A percentile compares a stretch with the other conserved stretches of the same genome.
phyloP scores from a whole-genome alignment of 2,113 vertebrate species.

The Paralichthys olivaceus region DNA sequence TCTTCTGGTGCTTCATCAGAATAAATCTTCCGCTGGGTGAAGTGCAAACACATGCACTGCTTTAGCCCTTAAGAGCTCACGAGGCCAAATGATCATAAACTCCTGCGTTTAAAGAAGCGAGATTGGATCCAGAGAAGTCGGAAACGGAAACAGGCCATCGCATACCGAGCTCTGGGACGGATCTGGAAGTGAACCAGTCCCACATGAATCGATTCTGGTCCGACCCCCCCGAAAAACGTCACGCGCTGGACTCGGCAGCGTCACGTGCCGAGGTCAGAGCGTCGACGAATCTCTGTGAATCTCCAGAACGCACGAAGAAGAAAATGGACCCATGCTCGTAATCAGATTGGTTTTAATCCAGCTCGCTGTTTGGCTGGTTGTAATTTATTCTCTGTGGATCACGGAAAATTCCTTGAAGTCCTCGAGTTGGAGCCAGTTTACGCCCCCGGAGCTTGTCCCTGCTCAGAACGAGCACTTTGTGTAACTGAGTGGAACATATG shows the following conservation, averaged over 20 bases:
- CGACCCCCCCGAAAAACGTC: no score
- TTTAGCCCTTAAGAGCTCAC: no score
- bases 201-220: neutral
- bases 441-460: no score
- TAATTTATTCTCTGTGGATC: neutral
- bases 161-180: constrained; percentile 17
- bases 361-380: neutral
- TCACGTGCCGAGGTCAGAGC: neutral
- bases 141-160: constrained; percentile 5
- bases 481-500: neutral
- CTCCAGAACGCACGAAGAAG: neutral
- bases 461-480: neutral
- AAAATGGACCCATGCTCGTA: neutral
- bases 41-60: no score
- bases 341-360: neutral
- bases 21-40: neutral
- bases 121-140: constrained; percentile 10
- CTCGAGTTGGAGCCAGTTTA: neutral
- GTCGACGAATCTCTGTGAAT: neutral
- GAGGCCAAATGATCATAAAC: no score
- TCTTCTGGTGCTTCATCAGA: neutral
- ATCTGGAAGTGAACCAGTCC: neutral
- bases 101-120: no score
- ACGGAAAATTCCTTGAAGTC: constrained; percentile 10
- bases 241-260: no score